Base-by-base conservation (phyloP, 2,888 invertebrate genomes). In the Trissonchulus sp. region DNA sequence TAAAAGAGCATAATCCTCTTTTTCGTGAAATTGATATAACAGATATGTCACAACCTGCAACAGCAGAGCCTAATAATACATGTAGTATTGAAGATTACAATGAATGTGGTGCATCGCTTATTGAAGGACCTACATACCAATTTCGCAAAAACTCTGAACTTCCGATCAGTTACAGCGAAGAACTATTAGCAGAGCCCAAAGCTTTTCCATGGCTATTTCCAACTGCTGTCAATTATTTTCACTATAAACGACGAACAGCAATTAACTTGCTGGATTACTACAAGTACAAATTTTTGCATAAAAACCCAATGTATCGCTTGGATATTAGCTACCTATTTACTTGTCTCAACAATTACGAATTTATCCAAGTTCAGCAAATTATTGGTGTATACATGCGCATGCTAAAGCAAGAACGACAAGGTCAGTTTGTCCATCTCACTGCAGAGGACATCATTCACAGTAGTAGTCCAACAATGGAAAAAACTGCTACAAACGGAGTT, bases 281-380 rank as follows among this genome's bases (percentile, higher is more conserved):
- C 30, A 28, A 60, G 23, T 62, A 18, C 18, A 72, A 48, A 48
- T 28, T 72, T 23, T 35, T 36, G 23, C 38, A 72, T 60, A 23
- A n/a, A n/a, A 48, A 72, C 48, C 18, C 3, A n/a, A 30, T 37
- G n/a, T 72, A 60, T 48, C 30, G 72, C 15, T 48, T 72, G n/a
- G 72, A 72, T 60, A 72, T 72, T 62, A 28, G 48, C 18, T 72
- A 62, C 28, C n/a, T 72, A 23, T 2, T 72, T 2, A 23, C 23
- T 28, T 8, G n/a, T 63, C 3, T 8, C 28, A 63, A 63, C 28
- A 3, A 3, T 8, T 63, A 63, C 30, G 63, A 63, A 63, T 8
- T 3, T 18, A 8, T 8, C 8, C 3, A 8, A 63, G 3, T 28
- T 8, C 15, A 63, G 63, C 30, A 23, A 63, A 8, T 63, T 3